Base-by-base conservation (phyloP, 1,140 invertebrate species). In the Luehdorfia chinensis region DNA sequence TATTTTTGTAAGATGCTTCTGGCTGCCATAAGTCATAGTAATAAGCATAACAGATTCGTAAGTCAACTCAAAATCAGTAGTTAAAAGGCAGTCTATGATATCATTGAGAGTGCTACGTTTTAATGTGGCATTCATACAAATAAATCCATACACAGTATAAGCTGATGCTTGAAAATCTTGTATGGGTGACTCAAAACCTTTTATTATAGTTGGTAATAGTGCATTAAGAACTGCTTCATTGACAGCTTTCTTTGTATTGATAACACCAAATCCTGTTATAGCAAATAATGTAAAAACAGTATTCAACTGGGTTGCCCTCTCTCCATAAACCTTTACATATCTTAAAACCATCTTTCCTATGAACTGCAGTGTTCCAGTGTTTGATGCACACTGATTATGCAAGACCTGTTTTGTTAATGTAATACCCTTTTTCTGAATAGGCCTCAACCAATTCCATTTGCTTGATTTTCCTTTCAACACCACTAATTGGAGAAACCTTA, bases 211-310 rank as follows among this genome's bases (percentile, higher is more conserved):
- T 15, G 94, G 91, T 9, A 96, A 64, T 2, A 97, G 83, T 11
- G 90, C 87, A 46, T 90, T 88, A 1, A 97, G 74, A 43, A 95
- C 90, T 31, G 89, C 69, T 62, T 97, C 95, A 0, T 87, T 89
- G 1, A 95, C 72, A 9, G 66, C 59, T 12, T 85, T 64, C 0
- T 69, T 69, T 31, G 84, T 70, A 53, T 93, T 88, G 18, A 96
- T 77, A 11, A 90, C 89, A 1, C 94, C 94, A 37, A 94, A 88
- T 1, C 94, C 74, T 1, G 91, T 90, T 1, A 91, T 91, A 44
- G 93, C 92, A 66, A 93, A 95, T 77, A 96, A 96, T 2, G 92
- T 92, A 63, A 94, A 92, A 4, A 94, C 84, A 1, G 92, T 92
- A 34, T 90, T 91, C 6, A 96, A 75, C 9, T 88, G 85, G 19